Evolutionary conservation across 2,113 vertebrate genomes (phyloP), one percentile per base, ranked within the genome.

Genomic region (Petroica traversi): DNA sequence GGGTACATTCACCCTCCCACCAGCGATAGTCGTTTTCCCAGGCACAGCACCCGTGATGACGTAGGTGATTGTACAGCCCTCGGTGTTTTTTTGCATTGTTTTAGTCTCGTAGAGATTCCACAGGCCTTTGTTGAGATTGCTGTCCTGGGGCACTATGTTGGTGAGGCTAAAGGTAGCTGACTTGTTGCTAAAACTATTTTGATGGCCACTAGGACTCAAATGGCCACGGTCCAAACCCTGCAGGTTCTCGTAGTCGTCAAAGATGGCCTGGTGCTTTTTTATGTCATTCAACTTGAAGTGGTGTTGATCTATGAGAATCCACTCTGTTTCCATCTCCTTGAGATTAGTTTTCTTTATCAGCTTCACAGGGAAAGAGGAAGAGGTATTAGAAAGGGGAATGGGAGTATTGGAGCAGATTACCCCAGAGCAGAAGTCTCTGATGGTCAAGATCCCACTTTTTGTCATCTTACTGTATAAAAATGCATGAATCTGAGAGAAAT

Each of bases 111-210:
- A 62, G 18, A 2, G 1, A 2, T 94, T 97, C 98, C 98, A 98
- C 12, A 95, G 26, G 0, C 97, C 97, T 0, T 88, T 31, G 8
- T 97, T 98, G 93, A 98, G 98, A 41, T 96, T 95, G 5, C 51
- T 59, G 5, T 94, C 10, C 79, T 97, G 97, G 4, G 98, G 98
- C 26, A 98, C 97, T 10, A 98, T 97, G 57, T 98, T 98, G 14
- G 98, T 98, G 84, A 98, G 91, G 9, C 98, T 98, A 97, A 98
- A 98, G 28, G 98, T 98, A 25, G 98, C 87, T 0, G 45, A 52
- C 31, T 92, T 98, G 93, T 15, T 13, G 7, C 12, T 11, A 45
- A 17, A 17, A 45, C 18, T 17, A 18, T 1, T 28, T 63, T 98
- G 98, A 48, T 99, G 98, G 54, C 97, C 24, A 2, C 91, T 96